These are phyloP conservation scores for Notospermus geniculatus DNA, from an alignment of 1,140 invertebrate species.

Conservation along the genomic window DNA sequence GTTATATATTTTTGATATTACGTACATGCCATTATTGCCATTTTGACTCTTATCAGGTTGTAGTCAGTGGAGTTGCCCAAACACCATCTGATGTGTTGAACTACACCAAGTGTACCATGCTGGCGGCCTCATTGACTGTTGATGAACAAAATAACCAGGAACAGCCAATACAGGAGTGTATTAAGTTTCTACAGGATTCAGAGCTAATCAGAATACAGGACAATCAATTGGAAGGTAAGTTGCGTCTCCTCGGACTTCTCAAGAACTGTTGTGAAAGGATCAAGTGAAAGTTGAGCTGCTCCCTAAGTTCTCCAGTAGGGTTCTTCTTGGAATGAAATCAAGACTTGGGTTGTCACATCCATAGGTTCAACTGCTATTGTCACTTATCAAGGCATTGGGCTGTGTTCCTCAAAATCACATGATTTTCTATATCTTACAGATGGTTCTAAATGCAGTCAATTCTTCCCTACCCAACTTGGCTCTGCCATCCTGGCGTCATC, in stretches of 20 bases:
- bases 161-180: constrained; percentile 60
- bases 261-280: too few species aligned
- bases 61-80: constrained; percentile 81
- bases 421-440: constrained; percentile 17
- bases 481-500: constrained; percentile 89
- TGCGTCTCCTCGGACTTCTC: too few species aligned
- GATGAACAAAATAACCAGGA: constrained; percentile 14
- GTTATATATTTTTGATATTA: too few species aligned
- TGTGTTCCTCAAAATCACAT: too few species aligned
- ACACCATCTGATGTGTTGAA: constrained; percentile 70
- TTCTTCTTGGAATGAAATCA: too few species aligned
- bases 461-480: constrained; percentile 81
- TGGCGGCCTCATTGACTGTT: constrained; percentile 48
- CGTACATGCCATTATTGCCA: too few species aligned
- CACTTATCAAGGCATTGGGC: too few species aligned
- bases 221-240: too few species aligned
- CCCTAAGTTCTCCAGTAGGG: too few species aligned
- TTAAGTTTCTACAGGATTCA: constrained; percentile 59
- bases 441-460: constrained; percentile 57
- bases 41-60: constrained; percentile 66
- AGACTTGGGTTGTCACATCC: too few species aligned
- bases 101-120: constrained; percentile 80
- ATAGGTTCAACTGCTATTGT: too few species aligned
- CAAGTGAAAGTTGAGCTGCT: too few species aligned
- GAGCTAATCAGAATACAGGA: constrained; percentile 34